Base-by-base conservation (phyloP, 1,140 invertebrate species). In the Brachionus plicatilis region DNA sequence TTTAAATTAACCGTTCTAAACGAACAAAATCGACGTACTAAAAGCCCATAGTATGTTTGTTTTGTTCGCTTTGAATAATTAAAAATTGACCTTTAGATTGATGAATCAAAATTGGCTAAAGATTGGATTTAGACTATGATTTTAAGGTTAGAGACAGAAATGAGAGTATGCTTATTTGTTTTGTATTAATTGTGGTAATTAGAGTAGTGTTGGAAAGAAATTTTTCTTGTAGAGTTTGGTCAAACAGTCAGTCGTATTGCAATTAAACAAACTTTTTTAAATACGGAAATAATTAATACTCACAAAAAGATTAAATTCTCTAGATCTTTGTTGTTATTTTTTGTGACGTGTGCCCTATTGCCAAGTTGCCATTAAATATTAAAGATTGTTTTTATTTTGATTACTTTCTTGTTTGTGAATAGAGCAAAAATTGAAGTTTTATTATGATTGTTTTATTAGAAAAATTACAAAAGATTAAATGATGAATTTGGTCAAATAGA, bases 1-100 rank as follows among this genome's bases (percentile, higher is more conserved):
- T 72, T 72, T 72, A 41, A 72, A 72, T 72, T 72, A 72, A 43
- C 68, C 68, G 68, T 72, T 72, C 68, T 43, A 72, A 72, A 41
- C 20, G 41, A 43, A 43, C 33, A 41, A 41, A 72, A 72, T 41
- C 7, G 7, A 43, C 37, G 20, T 17, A 17, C 68, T 43, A 72
- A 72, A 72, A 72, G 9, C 14, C 33, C 66, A 33, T 43, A 72
- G 17, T 72, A 7, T 43, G 53, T 60, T 60, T 60, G 53, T 60
- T 7, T 60, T 60, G 53, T 60, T 60, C 20, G n/a, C 17, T 60
- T 60, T 60, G 53, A 60, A 60, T 60, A 24, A 60, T 60, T 43
- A 72, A 72, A 72, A 41, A 41, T 72, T 72, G 68, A 72, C 68
- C 68, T 72, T 72, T 72, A 43, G 17, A 41, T 72, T 43, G 41